Percentiles rank a stretch among this genome's conserved stretches.
Conservation (phyloP, 2,113 vertebrate genomes). For the Pterocles burchelli region DNA sequence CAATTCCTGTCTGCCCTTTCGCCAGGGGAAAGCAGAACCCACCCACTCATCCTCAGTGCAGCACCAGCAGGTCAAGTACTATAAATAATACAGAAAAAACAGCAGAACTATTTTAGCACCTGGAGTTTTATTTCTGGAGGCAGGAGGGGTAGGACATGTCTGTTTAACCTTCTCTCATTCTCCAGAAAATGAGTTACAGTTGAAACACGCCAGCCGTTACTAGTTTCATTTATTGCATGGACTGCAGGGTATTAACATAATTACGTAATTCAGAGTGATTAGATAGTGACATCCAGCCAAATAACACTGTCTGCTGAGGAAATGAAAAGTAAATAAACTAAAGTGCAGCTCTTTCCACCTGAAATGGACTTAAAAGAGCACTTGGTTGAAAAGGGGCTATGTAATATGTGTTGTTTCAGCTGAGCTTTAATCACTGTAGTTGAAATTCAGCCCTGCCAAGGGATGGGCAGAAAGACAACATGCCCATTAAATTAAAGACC, state of each 20-base stretch:
- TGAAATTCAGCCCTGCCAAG: not conserved
- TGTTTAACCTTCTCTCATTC: not conserved
- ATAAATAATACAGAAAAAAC: not conserved
- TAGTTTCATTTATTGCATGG: not conserved
- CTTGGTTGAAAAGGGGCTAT: not conserved
- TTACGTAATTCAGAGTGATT: constrained; percentile 4
- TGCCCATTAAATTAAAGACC: not conserved
- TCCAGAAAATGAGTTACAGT: not conserved
- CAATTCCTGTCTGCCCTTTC: not conserved
- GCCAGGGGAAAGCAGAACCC: not conserved
- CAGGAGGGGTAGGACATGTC: not conserved
- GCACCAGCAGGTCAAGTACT: not conserved
- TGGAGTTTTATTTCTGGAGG: not conserved
- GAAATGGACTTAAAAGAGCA: not conserved
- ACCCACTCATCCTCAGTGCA: not conserved
- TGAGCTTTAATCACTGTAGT: not conserved
- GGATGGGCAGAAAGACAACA: not conserved
- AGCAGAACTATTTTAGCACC: not conserved
- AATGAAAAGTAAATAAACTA: constrained; percentile 27
- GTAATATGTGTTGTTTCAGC: not conserved
- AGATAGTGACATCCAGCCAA: constrained; percentile 22
- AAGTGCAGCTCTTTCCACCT: constrained; percentile 10
- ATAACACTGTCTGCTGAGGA: not conserved
- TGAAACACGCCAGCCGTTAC: not conserved
- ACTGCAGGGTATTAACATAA: not conserved